Evolutionary conservation across 2,797 vertebrate species (phyloP).

Genomic region (Lutjanus argentimaculatus): DNA sequence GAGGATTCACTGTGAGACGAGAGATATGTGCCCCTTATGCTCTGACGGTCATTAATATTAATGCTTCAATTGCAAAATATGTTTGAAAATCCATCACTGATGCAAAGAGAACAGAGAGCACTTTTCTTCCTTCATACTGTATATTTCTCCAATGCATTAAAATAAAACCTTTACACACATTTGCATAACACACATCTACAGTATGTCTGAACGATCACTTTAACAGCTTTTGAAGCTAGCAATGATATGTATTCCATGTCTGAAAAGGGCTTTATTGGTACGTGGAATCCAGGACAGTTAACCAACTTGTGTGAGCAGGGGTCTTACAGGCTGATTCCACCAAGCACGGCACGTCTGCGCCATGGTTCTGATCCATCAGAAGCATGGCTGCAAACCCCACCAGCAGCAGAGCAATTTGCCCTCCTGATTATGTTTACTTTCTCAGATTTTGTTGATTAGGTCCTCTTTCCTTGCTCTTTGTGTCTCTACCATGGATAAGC

Average conservation of each 20-base stretch:
- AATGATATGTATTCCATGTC: neutral
- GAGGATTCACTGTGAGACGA: neutral
- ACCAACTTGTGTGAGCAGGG: neutral
- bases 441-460: no score
- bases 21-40: neutral
- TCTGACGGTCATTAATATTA: neutral
- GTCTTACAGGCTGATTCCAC: no score
- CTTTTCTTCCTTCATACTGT: neutral
- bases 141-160: neutral
- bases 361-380: no score
- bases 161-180: neutral
- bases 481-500: no score
- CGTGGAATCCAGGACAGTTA: neutral
- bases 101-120: neutral
- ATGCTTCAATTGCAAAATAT: neutral
- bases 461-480: no score
- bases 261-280: neutral
- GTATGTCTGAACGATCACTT: neutral
- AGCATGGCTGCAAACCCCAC: no score
- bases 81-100: neutral
- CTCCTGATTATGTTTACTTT: no score
- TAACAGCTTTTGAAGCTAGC: neutral
- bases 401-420: no score
- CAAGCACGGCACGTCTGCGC: no score
- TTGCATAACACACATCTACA: neutral